Conservation (phyloP, 35 echinoderm and acorn worm species). For the Ophiothrix spiculata region DNA sequence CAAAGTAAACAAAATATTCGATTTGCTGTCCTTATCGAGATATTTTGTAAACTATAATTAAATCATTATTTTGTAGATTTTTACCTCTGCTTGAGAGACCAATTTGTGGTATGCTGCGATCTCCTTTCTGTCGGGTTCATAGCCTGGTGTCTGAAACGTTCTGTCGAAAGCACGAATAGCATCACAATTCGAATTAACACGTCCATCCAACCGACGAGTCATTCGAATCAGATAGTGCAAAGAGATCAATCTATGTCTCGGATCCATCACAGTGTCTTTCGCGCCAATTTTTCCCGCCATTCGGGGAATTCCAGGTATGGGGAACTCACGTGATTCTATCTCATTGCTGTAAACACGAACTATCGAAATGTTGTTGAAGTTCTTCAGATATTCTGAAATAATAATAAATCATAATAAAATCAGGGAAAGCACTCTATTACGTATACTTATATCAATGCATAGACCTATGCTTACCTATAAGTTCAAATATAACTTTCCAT, state of each 20-base stretch:
- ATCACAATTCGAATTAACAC: slow-evolving; percentile 11
- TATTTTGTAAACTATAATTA: too few relatives aligned
- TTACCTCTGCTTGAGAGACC: slow-evolving; percentile 10
- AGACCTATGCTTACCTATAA: too few relatives aligned
- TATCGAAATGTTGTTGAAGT: slow-evolving; percentile 45
- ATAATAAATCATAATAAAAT: background rate
- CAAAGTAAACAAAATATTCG: too few relatives aligned
- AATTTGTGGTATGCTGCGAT: background rate
- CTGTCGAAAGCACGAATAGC: slow-evolving; percentile 21
- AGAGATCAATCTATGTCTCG: slow-evolving; percentile 7
- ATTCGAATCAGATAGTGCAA: slow-evolving; percentile 42
- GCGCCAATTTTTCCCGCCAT: slow-evolving; percentile 30
- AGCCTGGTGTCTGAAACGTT: slow-evolving; percentile 1
- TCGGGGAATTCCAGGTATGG: slow-evolving; percentile 46
- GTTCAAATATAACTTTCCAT: too few relatives aligned
- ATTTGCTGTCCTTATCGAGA: too few relatives aligned
- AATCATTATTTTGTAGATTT: too few relatives aligned
- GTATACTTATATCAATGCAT: too few relatives aligned
- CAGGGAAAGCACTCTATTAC: background rate
- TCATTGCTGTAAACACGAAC: slow-evolving; percentile 72
- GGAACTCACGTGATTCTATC: slow-evolving; percentile 50
- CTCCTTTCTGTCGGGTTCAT: background rate
- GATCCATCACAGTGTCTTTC: slow-evolving; percentile 33
- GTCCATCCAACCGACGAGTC: too few relatives aligned
- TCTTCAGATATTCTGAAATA: slow-evolving; percentile 54